Percentiles rank a stretch among this genome's conserved stretches.
Evolutionary conservation across 2,113 vertebrate genomes (phyloP).

Genomic region (Tympanuchus pallidicinctus): DNA sequence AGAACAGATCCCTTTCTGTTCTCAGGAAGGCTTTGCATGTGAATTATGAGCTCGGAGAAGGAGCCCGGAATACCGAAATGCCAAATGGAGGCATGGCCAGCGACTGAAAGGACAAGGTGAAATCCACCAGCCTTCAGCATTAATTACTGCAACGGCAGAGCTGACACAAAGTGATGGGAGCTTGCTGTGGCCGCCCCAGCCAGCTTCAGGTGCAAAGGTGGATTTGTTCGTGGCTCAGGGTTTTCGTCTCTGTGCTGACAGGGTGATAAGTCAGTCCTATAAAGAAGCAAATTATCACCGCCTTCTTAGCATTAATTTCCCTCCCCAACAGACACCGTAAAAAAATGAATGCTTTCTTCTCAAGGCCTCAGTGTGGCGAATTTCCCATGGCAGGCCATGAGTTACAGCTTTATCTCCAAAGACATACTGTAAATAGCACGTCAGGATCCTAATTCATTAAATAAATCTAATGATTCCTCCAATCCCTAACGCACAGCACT

Average conservation of each 20-base stretch:
- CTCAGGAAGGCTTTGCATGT: background rate
- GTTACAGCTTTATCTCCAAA: conserved; percentile 70
- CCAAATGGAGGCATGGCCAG: conserved; percentile 20
- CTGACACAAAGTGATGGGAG: background rate
- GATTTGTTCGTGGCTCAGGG: conserved; percentile 57
- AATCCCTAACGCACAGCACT: background rate
- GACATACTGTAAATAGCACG: conserved; percentile 45
- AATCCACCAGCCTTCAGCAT: conserved; percentile 12
- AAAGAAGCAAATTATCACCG: conserved; percentile 58
- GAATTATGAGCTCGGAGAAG: conserved; percentile 50
- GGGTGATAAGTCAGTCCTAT: conserved; percentile 38
- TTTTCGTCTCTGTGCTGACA: conserved; percentile 25
- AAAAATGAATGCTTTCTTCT: conserved; percentile 60
- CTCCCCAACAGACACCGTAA: conserved; percentile 23
- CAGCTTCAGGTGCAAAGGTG: conserved; percentile 52
- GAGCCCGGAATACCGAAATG: background rate
- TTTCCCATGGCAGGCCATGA: conserved; percentile 33
- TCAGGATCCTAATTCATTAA: conserved; percentile 18
- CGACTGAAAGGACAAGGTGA: background rate
- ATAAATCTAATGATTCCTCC: conserved; percentile 5
- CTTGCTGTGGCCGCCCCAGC: background rate
- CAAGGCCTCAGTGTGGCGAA: conserved; percentile 17
- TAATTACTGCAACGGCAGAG: conserved; percentile 31
- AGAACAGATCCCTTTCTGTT: conserved; percentile 41
- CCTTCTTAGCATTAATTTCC: conserved; percentile 58